Conservation (phyloP, 2,113 vertebrate species). For the Calidris pugnax region DNA sequence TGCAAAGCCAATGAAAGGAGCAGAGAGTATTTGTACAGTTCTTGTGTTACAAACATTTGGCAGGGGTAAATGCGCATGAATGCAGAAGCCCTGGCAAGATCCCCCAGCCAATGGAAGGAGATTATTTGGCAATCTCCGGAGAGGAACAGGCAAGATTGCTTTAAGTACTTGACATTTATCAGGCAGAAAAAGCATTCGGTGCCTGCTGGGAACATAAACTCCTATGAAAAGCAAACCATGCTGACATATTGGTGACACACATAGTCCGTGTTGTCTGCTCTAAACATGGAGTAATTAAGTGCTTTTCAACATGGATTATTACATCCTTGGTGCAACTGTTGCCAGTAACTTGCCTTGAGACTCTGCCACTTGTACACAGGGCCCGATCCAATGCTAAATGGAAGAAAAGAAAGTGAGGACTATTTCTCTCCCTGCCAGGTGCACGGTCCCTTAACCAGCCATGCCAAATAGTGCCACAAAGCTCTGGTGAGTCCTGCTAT, state of each 20-base stretch:
- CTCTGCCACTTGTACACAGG: neutral
- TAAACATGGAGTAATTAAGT: slow-evolving; percentile 22
- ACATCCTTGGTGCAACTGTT: neutral
- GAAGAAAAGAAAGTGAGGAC: neutral
- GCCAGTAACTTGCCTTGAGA: neutral
- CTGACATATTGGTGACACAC: neutral
- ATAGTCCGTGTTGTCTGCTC: neutral
- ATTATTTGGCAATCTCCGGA: slow-evolving; percentile 31
- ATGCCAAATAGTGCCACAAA: neutral
- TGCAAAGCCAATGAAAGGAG: neutral
- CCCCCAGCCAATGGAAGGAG: slow-evolving; percentile 15
- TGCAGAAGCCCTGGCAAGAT: slow-evolving; percentile 30
- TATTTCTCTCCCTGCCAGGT: neutral
- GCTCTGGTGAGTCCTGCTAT: neutral
- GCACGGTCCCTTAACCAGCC: neutral
- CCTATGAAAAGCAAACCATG: slow-evolving; percentile 3
- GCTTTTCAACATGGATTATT: neutral
- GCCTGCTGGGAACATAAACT: slow-evolving; percentile 37
- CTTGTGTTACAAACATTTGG: neutral
- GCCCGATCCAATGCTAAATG: neutral
- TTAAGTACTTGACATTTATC: slow-evolving; percentile 58
- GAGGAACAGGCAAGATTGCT: slow-evolving; percentile 14
- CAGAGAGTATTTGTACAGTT: neutral
- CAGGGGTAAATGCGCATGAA: neutral
- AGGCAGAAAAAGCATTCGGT: neutral